Percentiles rank a stretch among this genome's conserved stretches.
Evolutionary conservation across 2,888 invertebrate genomes (phyloP).

Genomic region (Abrostola triplasia): DNA sequence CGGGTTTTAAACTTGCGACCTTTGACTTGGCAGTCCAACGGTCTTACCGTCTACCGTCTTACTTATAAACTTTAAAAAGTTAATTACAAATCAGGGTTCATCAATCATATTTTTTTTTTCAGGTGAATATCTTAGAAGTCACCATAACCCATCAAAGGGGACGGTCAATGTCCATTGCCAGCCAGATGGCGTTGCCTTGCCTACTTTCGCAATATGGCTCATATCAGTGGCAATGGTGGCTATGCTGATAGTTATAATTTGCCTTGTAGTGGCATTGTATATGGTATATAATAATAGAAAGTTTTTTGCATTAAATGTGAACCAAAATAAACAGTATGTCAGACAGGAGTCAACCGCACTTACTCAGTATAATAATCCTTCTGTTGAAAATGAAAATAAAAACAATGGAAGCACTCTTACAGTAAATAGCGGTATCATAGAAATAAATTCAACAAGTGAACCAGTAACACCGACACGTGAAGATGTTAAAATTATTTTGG

Average conservation of each 20-base stretch:
- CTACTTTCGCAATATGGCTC: slow-evolving; percentile 21
- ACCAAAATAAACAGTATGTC: slow-evolving; percentile 11
- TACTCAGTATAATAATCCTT: slow-evolving; percentile 8
- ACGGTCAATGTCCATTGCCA: background rate
- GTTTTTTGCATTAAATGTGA: slow-evolving; percentile 5
- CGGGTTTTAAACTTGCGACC: too few relatives aligned
- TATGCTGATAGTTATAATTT: slow-evolving; percentile 35
- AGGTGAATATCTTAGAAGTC: slow-evolving; percentile 7
- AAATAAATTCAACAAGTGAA: slow-evolving; percentile 32
- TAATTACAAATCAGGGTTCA: slow-evolving; percentile 15
- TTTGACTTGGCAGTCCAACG: too few relatives aligned
- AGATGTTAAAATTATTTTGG: slow-evolving; percentile 31
- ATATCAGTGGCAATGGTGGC: slow-evolving; percentile 35
- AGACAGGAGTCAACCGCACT: slow-evolving; percentile 35
- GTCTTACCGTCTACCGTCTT: too few relatives aligned
- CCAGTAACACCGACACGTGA: slow-evolving; percentile 36
- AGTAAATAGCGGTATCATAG: slow-evolving; percentile 44
- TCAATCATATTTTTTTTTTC: slow-evolving; percentile 6
- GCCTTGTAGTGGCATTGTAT: slow-evolving; percentile 28
- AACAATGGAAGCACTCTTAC: slow-evolving; percentile 48
- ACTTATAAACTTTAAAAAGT: slow-evolving; percentile 7
- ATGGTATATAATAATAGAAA: slow-evolving; percentile 16
- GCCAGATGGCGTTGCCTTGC: slow-evolving; percentile 2
- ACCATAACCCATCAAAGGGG: rapidly evolving
- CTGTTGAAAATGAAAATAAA: slow-evolving; percentile 17